Evolutionary conservation across 2,888 invertebrate genomes (phyloP).

Genomic region (Rhogogaster chlorosoma): DNA sequence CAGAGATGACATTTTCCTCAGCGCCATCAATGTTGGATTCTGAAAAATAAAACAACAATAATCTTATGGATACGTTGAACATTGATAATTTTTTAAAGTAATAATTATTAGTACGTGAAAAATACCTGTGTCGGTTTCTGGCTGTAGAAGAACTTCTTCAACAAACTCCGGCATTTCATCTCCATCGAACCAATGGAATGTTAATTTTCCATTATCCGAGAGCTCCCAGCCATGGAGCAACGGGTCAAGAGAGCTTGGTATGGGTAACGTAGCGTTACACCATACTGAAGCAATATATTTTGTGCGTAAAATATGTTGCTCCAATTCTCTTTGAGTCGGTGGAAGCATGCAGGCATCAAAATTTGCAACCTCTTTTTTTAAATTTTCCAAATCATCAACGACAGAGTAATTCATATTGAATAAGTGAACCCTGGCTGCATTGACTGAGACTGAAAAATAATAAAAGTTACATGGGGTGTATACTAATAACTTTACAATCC

Average conservation of each 20-base stretch:
- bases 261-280: constrained; percentile 2
- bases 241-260: constrained; percentile 5
- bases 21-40: neutral
- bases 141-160: neutral
- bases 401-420: constrained; percentile 4
- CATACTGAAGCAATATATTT: constrained; percentile 3
- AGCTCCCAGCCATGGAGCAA: constrained; percentile 7
- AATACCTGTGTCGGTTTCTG: constrained; percentile 7
- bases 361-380: neutral
- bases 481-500: neutral
- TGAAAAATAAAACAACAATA: constrained; percentile 4
- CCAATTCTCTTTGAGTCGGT: constrained; percentile 13
- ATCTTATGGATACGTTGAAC: neutral
- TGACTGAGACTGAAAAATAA: constrained; percentile 3
- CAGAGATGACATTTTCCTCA: constrained; percentile 4
- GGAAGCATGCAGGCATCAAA: constrained; percentile 53
- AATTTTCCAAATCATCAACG: constrained; percentile 9
- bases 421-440: constrained; percentile 1
- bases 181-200: constrained; percentile 26
- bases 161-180: constrained; percentile 20
- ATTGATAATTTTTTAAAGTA: neutral
- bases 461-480: neutral
- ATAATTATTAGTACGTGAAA: neutral
- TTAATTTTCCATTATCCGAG: constrained; percentile 14
- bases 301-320: constrained; percentile 15